Percentiles rank a stretch among this genome's conserved stretches.
These are phyloP conservation scores for Synanceia verrucosa DNA, from an alignment of 2,797 vertebrate genomes.

Conservation along the genomic window DNA sequence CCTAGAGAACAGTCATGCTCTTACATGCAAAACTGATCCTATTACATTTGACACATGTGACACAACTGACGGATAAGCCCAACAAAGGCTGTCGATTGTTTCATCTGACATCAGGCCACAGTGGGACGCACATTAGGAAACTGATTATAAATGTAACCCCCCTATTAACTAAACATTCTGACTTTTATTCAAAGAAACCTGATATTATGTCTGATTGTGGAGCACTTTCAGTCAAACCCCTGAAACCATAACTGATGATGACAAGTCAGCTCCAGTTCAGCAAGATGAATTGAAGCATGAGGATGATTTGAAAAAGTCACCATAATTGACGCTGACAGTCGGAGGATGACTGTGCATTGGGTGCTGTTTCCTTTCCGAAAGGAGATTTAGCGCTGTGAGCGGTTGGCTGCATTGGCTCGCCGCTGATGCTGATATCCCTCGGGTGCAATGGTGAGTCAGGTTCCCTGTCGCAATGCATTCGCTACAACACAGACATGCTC, in stretches of 20 bases:
- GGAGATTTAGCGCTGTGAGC: conserved; percentile 67
- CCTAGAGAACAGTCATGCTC: conserved; percentile 28
- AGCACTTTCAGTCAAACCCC: conserved; percentile 22
- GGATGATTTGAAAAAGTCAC: conserved; percentile 58
- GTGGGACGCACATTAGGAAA: background rate
- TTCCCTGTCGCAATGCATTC: conserved; percentile 79
- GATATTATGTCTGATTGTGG: conserved; percentile 14
- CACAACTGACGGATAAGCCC: conserved; percentile 8
- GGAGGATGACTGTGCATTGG: conserved; percentile 50
- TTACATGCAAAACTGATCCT: conserved; percentile 40
- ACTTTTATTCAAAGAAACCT: conserved; percentile 13
- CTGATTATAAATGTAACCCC: background rate
- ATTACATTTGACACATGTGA: conserved; percentile 28
- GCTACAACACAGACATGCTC: conserved; percentile 65
- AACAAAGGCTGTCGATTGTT: conserved; percentile 9
- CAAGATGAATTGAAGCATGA: conserved; percentile 59
- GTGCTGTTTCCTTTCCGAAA: conserved; percentile 59
- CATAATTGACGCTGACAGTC: conserved; percentile 71
- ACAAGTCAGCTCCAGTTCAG: conserved; percentile 53
- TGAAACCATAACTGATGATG: conserved; percentile 43
- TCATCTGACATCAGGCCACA: conserved; percentile 13
- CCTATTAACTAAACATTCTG: background rate
- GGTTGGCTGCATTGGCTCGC: conserved; percentile 35
- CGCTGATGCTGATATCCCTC: conserved; percentile 54
- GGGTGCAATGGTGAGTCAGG: conserved; percentile 75